phyloP scores from a whole-genome alignment of 1,140 invertebrate species.

The Cephus cinctus region DNA sequence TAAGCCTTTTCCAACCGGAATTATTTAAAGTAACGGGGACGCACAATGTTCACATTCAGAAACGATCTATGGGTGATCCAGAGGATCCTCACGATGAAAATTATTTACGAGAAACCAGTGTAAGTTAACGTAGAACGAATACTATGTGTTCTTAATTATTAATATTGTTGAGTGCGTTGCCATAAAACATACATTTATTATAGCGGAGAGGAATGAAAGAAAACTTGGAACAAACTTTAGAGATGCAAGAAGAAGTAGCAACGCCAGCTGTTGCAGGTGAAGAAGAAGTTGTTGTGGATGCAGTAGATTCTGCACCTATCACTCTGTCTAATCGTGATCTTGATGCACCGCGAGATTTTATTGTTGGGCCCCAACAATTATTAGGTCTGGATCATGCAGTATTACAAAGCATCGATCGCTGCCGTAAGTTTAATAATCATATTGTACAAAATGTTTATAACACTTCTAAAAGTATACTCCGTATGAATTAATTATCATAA shows the following conservation, averaged over 20 bases:
- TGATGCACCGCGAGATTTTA: slow-evolving; percentile 59
- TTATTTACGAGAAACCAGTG: slow-evolving; percentile 85
- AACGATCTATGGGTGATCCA: slow-evolving; percentile 75
- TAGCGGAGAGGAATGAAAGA: slow-evolving; percentile 66
- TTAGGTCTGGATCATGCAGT: slow-evolving; percentile 88
- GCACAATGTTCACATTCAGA: slow-evolving; percentile 72
- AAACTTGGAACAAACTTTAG: slow-evolving; percentile 57
- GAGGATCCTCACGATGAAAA: slow-evolving; percentile 94
- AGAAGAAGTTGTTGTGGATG: slow-evolving; percentile 79
- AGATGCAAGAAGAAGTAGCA: slow-evolving; percentile 47
- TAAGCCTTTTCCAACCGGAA: slow-evolving; percentile 87
- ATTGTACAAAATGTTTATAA: slow-evolving; percentile 2
- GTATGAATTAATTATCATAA: neutral
- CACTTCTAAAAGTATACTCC: slow-evolving; percentile 4
- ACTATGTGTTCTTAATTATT: too few relatives aligned
- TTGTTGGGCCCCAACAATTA: slow-evolving; percentile 73
- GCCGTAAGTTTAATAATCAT: slow-evolving; percentile 59
- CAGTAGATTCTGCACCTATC: slow-evolving; percentile 63
- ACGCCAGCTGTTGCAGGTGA: slow-evolving; percentile 57
- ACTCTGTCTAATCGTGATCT: slow-evolving; percentile 51
- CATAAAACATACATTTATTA: slow-evolving; percentile 24
- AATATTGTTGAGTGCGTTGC: too few relatives aligned
- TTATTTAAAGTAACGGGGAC: slow-evolving; percentile 80
- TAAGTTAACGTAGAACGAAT: too few relatives aligned
- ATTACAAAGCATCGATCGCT: slow-evolving; percentile 87